Percentiles rank a stretch among this genome's conserved stretches.
phyloP scores from a whole-genome alignment of 2,797 vertebrate species.

The Lophotriccus pileatus region DNA sequence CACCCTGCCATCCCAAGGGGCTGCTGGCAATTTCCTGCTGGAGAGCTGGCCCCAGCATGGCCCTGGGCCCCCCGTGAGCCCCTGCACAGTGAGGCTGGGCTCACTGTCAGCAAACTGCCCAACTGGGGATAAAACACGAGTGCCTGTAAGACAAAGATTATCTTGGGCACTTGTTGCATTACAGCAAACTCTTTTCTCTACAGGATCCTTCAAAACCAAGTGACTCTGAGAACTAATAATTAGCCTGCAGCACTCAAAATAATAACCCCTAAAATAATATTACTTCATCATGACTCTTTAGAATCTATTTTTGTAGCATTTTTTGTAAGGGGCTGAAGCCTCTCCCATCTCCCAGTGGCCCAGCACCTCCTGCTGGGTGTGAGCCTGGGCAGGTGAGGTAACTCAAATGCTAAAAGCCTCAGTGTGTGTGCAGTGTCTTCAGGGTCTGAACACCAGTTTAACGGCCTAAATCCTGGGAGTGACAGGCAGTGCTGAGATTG shows the following conservation, averaged over 20 bases:
- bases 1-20: accelerated
- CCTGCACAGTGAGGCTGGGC: not conserved
- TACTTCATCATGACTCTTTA: not conserved
- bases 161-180: not conserved
- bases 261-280: not conserved
- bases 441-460: not conserved
- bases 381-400: not conserved
- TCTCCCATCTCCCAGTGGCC: accelerated
- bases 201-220: not conserved
- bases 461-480: not conserved
- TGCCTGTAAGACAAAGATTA: not conserved
- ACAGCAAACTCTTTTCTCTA: not conserved
- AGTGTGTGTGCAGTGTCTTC: accelerated
- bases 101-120: accelerated
- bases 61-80: not conserved
- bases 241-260: not conserved
- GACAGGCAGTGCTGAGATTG: not conserved
- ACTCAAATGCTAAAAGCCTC: accelerated
- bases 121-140: accelerated
- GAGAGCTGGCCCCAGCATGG: too few species aligned
- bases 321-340: not conserved
- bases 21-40: not conserved
- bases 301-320: not conserved
- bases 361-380: not conserved
- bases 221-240: not conserved